Evolutionary conservation across 2,113 vertebrate species (phyloP).

Genomic region (Rattus rattus): DNA sequence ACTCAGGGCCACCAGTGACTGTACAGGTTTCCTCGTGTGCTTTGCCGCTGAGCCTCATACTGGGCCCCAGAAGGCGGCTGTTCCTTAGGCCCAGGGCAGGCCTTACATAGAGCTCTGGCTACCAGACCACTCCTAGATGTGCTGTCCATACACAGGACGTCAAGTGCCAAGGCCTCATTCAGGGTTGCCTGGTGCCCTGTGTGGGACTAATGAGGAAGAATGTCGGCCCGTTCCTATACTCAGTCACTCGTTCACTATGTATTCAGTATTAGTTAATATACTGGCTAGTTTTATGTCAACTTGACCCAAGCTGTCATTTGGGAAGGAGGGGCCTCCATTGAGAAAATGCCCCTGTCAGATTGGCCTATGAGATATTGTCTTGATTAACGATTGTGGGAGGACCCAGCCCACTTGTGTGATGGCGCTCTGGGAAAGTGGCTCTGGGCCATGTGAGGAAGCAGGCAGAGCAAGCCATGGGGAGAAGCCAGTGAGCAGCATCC

Average conservation of each 20-base stretch:
- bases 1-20: not conserved
- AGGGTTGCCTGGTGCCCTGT: not conserved
- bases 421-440: not conserved
- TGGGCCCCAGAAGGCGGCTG: not conserved
- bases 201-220: not conserved
- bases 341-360: not conserved
- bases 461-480: not conserved
- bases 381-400: not conserved
- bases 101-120: not conserved
- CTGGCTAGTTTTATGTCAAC: not conserved
- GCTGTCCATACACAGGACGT: accelerated
- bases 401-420: not conserved
- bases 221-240: too few species aligned
- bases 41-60: not conserved
- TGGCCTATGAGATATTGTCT: not conserved
- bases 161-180: not conserved
- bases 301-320: not conserved
- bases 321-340: not conserved
- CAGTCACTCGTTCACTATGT: not conserved
- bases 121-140: not conserved
- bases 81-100: not conserved
- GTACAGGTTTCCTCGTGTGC: not conserved
- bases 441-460: not conserved
- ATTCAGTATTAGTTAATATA: not conserved
- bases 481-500: not conserved